phyloP scores from a whole-genome alignment of 2,113 vertebrate genomes.

The Brachypteracias leptosomus region DNA sequence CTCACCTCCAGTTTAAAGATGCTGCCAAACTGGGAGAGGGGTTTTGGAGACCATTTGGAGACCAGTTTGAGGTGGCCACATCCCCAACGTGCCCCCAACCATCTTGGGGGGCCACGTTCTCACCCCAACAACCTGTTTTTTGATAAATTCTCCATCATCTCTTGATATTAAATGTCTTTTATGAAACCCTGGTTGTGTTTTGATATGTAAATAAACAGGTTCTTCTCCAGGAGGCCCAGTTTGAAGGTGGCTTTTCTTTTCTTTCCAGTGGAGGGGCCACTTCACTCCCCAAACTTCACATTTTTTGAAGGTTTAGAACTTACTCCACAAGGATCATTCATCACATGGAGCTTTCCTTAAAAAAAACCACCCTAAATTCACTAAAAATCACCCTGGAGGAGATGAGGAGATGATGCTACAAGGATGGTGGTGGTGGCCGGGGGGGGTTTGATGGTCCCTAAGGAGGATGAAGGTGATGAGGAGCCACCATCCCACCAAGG shows the following conservation, averaged over 20 bases:
- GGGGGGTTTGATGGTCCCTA: too few relatives aligned
- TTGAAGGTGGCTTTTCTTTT: background rate
- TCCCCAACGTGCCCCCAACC: background rate
- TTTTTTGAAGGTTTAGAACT: too few relatives aligned
- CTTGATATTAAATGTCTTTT: background rate
- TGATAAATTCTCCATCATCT: too few relatives aligned
- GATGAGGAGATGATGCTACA: background rate
- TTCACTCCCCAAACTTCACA: background rate
- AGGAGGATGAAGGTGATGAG: too few relatives aligned
- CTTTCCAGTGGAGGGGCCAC: background rate
- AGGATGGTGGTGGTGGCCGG: background rate
- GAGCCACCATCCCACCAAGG: background rate
- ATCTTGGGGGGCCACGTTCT: too few relatives aligned
- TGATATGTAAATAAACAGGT: slow-evolving; percentile 41
- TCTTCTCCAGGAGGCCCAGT: background rate
- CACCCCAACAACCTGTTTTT: too few relatives aligned
- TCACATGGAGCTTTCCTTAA: rapidly evolving
- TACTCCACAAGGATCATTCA: rapidly evolving
- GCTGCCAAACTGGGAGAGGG: background rate
- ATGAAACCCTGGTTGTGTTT: background rate
- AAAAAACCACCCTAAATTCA: background rate
- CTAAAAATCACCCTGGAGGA: background rate
- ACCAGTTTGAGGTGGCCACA: background rate
- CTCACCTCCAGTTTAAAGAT: background rate
- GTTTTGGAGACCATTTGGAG: background rate